A percentile compares a stretch with the other conserved stretches of the same genome.
These are phyloP conservation scores for Tiliacea aurago DNA, from an alignment of 2,888 invertebrate species.

Conservation along the genomic window DNA sequence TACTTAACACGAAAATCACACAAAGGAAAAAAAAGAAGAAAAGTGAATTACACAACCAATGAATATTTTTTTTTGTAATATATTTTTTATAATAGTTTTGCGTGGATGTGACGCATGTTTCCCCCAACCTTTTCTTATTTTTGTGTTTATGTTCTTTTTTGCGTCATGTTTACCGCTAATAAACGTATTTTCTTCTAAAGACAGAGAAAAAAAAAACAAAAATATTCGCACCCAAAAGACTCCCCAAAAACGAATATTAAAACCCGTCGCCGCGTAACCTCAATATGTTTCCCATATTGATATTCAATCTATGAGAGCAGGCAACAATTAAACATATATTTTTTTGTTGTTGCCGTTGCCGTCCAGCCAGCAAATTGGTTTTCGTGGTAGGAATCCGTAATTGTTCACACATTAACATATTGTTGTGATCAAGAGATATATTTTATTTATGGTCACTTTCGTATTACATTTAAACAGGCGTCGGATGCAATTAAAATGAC, in stretches of 20 bases:
- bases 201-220: constrained; percentile 1
- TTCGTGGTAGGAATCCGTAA: constrained; percentile 64
- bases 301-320: constrained; percentile 62
- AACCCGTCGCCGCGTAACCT: constrained; percentile 44
- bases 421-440: constrained; percentile 49
- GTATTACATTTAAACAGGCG: constrained; percentile 27
- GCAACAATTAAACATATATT: constrained; percentile 62
- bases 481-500: constrained; percentile 25
- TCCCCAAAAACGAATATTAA: constrained; percentile 2
- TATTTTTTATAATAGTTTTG: too few species aligned
- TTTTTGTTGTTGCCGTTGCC: constrained; percentile 33
- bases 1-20: too few species aligned
- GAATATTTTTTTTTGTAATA: too few species aligned
- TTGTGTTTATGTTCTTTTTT: too few species aligned
- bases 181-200: too few species aligned
- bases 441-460: constrained; percentile 38
- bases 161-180: too few species aligned
- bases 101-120: too few species aligned
- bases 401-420: constrained; percentile 61
- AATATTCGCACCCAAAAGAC: neutral
- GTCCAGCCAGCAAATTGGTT: constrained; percentile 63
- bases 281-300: constrained; percentile 60
- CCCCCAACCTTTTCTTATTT: too few species aligned
- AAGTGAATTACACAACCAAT: too few species aligned
- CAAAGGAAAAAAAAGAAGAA: too few species aligned